Evolutionary conservation across 1,140 invertebrate genomes (phyloP).

Genomic region (Eupristina koningsbergeri): DNA sequence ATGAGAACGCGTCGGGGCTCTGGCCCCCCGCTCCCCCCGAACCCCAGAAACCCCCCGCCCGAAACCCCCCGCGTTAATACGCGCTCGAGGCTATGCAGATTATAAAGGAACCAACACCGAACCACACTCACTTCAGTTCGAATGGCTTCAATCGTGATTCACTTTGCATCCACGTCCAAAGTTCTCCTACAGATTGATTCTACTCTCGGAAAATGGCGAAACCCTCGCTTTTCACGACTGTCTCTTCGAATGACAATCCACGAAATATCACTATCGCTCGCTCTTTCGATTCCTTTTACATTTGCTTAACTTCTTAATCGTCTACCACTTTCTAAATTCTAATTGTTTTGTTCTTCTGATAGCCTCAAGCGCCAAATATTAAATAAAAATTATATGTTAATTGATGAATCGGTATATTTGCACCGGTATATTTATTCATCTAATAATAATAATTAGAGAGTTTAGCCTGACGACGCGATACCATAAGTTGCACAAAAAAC

Average conservation of each 20-base stretch:
- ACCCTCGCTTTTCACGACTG: not conserved
- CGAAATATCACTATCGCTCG: not conserved
- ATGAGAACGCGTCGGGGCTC: constrained; percentile 11
- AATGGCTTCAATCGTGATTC: not conserved
- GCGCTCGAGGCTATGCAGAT: not conserved
- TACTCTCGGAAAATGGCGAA: not conserved
- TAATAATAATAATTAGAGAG: no score
- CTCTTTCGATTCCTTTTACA: not conserved
- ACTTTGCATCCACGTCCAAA: not conserved
- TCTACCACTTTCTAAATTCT: not conserved
- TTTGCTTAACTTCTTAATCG: not conserved
- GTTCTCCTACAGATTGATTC: not conserved
- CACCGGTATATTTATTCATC: no score
- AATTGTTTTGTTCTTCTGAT: no score
- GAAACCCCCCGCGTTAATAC: not conserved
- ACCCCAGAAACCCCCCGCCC: not conserved
- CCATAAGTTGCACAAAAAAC: no score
- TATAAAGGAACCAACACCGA: not conserved
- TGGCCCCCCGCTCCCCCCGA: no score
- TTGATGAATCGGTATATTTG: no score
- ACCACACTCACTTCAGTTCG: no score
- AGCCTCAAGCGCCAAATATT: no score
- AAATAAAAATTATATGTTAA: no score
- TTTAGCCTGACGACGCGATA: no score
- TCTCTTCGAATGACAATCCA: not conserved